phyloP scores from a whole-genome alignment of 2,797 vertebrate genomes.

The Avahi laniger region DNA sequence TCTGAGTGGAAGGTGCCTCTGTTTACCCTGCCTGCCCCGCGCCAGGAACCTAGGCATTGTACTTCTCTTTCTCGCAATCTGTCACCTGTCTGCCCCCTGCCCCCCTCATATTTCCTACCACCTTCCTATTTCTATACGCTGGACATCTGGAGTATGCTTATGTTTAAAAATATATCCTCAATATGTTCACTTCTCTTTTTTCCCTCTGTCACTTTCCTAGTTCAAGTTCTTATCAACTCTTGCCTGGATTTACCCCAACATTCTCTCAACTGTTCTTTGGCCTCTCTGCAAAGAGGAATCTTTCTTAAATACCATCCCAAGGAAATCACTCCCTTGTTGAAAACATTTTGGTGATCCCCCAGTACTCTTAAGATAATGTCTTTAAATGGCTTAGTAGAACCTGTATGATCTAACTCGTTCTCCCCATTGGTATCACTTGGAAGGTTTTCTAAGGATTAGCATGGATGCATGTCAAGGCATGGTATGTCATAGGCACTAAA shows the following conservation, averaged over 20 bases:
- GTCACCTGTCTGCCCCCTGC: not conserved
- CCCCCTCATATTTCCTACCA: not conserved
- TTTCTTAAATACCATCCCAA: not conserved
- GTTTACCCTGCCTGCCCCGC: not conserved
- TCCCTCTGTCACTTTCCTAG: not conserved
- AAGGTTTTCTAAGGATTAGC: not conserved
- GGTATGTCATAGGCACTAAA: not conserved
- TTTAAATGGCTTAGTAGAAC: not conserved
- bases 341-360: not conserved
- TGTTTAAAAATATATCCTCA: not conserved
- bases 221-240: not conserved
- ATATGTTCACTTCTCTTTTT: not conserved
- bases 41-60: not conserved
- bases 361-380: not conserved
- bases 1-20: not conserved
- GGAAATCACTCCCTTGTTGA: not conserved
- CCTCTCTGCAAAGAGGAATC: not conserved
- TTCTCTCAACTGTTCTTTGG: not conserved
- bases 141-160: not conserved
- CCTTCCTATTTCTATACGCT: not conserved
- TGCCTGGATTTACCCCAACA: not conserved
- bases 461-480: not conserved
- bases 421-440: not conserved
- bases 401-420: not conserved
- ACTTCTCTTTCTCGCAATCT: not conserved